Conservation (phyloP, 2,797 vertebrate species). For the Heliangelus exortis region DNA sequence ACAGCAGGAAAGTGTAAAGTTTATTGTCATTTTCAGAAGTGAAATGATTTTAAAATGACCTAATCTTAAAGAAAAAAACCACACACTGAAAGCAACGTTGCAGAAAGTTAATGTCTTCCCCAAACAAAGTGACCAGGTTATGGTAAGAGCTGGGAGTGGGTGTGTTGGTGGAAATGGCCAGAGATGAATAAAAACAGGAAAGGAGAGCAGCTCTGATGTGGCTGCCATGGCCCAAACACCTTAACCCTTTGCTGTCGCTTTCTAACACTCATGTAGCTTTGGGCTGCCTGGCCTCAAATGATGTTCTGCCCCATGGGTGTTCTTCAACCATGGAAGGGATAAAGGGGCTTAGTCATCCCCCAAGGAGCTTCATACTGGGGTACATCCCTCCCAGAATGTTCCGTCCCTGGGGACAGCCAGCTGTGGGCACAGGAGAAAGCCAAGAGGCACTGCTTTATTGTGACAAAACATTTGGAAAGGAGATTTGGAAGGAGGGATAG, state of each 20-base stretch:
- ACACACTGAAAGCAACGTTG: background rate
- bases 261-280: background rate
- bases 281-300: background rate
- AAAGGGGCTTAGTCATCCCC: background rate
- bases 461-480: background rate
- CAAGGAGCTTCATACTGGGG: background rate
- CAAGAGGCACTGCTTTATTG: background rate
- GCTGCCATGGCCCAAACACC: background rate
- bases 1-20: slow-evolving; percentile 65
- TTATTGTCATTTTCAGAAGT: slow-evolving; percentile 62
- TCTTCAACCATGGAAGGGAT: background rate
- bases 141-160: slow-evolving; percentile 52
- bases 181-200: slow-evolving; percentile 71
- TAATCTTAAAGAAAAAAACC: slow-evolving; percentile 25
- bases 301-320: background rate
- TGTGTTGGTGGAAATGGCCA: slow-evolving; percentile 37
- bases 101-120: slow-evolving; percentile 19
- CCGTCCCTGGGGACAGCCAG: background rate
- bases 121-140: slow-evolving; percentile 51
- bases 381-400: background rate
- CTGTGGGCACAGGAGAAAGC: fast-evolving
- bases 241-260: slow-evolving; percentile 55
- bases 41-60: slow-evolving; percentile 56
- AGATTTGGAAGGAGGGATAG: background rate
- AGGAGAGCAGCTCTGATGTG: slow-evolving; percentile 38